Percentiles rank a stretch among this genome's conserved stretches.
Evolutionary conservation across 2,888 invertebrate species (phyloP).

Genomic region (Ditylenchus weischeri): DNA sequence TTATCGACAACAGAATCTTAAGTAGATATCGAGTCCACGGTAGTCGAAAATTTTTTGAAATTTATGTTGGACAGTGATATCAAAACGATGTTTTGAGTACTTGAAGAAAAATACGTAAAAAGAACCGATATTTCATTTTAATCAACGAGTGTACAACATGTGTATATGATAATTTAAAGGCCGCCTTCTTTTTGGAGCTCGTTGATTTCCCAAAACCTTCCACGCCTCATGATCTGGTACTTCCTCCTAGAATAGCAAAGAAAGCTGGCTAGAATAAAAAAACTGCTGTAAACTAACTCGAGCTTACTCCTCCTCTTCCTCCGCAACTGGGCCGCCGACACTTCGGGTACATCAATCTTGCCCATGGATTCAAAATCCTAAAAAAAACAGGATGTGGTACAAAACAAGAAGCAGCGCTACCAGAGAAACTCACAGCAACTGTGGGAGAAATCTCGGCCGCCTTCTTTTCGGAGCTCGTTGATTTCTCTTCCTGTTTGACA

Average conservation of each 20-base stretch:
- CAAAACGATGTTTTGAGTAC: too few relatives aligned
- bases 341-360: constrained; percentile 26
- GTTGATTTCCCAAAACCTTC: constrained; percentile 55
- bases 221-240: constrained; percentile 48
- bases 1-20: too few relatives aligned
- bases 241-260: constrained; percentile 24
- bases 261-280: too few relatives aligned
- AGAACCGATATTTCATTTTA: not conserved
- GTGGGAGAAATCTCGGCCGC: too few relatives aligned
- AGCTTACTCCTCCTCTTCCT: constrained; percentile 41
- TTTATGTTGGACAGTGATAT: too few relatives aligned
- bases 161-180: too few relatives aligned
- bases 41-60: too few relatives aligned
- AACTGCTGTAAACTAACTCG: constrained; percentile 14
- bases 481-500: constrained; percentile 26
- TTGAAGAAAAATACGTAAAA: not conserved
- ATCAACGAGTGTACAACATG: too few relatives aligned
- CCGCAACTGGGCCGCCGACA: constrained; percentile 37
- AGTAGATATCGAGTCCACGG: too few relatives aligned
- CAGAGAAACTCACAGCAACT: too few relatives aligned
- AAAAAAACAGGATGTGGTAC: not conserved
- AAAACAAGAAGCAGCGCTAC: too few relatives aligned
- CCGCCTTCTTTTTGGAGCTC: constrained; percentile 39
- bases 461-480: constrained; percentile 43
- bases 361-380: constrained; percentile 26